Evolutionary conservation across 2,888 invertebrate genomes (phyloP), one percentile per base, ranked within the genome.

Genomic region (Drosophila colorata): DNA sequence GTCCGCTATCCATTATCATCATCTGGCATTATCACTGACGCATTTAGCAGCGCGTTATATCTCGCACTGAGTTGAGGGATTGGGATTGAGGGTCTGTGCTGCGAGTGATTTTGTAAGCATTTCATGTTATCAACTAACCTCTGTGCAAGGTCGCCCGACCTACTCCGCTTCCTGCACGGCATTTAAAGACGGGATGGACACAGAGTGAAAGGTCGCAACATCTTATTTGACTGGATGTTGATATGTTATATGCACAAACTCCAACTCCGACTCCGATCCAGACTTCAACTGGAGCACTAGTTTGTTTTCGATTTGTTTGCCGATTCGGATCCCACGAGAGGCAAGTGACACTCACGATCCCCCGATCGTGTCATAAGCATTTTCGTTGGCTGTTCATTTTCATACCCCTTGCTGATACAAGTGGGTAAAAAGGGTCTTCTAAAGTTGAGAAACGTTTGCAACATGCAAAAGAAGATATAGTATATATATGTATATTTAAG

Each of bases 301-400:
- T 6, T 41, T 40, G 49, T 25, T 23, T 18, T 52, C 33, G 60
- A 67, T 67, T 14, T 16, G 41, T 33, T 41, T 33, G 16, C 44
- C 25, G 31, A 55, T 49, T 64, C 28, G 75, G 43, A 77, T 77
- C 74, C 73, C 68, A 74, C 72, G 74, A 76, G 49, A 38, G 40
- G 58, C 72, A 74, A 76, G 67, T 76, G 74, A 74, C 67, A 77
- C 72, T 74, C 77, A 76, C 72, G 74, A 67, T 74, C 49, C 55
- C 38, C 37, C 49, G 60, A 64, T 82, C 80, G 86, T 79, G 80
- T 79, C 63, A 82, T 57, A 73, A 49, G 65, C 69, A 79, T 79
- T 86, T 72, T 43, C 57, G n/a, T 20, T 13, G 25, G 48, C 51
- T 51, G 44, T 38, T 37, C 38, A 44, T 38, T 9, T 28, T 5